Conservation (phyloP, 1,140 invertebrate genomes). For the Hylyphantes graminicola region DNA sequence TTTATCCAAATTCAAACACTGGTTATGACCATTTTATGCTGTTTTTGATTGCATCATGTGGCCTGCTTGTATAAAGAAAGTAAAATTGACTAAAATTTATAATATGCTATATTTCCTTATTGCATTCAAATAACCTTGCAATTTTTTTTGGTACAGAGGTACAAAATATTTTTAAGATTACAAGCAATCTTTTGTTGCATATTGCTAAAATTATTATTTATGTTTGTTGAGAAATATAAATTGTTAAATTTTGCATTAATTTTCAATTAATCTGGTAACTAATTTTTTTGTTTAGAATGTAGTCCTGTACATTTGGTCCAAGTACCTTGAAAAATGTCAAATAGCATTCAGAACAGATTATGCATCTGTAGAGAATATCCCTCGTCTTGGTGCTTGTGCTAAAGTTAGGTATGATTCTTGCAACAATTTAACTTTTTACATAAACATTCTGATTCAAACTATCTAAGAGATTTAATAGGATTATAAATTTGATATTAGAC, state of each 20-base stretch:
- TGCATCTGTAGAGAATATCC: not conserved
- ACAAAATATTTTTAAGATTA: not conserved
- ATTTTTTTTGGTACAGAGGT: not conserved
- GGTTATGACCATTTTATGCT: no score
- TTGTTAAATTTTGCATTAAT: not conserved
- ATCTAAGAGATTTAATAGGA: not conserved
- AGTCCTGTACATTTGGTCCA: constrained; percentile 21
- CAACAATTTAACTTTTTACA: not conserved
- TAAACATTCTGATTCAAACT: not conserved
- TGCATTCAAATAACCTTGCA: not conserved
- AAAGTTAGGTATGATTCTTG: not conserved
- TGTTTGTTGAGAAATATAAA: not conserved
- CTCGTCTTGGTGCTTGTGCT: constrained; percentile 14
- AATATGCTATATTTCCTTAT: not conserved
- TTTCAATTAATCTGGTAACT: not conserved
- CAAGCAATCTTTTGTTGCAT: not conserved
- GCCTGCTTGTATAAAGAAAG: no score
- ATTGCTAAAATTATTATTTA: not conserved
- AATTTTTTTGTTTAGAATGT: constrained; percentile 12
- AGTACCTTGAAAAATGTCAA: constrained; percentile 41
- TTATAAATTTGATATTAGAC: not conserved
- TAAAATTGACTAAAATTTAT: no score
- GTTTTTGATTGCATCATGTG: no score
- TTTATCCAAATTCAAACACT: no score
- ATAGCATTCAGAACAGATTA: constrained; percentile 6